Evolutionary conservation across 1,140 invertebrate species (phyloP), one percentile per base, ranked within the genome.

Genomic region (Zeugodacus cucurbitae): DNA sequence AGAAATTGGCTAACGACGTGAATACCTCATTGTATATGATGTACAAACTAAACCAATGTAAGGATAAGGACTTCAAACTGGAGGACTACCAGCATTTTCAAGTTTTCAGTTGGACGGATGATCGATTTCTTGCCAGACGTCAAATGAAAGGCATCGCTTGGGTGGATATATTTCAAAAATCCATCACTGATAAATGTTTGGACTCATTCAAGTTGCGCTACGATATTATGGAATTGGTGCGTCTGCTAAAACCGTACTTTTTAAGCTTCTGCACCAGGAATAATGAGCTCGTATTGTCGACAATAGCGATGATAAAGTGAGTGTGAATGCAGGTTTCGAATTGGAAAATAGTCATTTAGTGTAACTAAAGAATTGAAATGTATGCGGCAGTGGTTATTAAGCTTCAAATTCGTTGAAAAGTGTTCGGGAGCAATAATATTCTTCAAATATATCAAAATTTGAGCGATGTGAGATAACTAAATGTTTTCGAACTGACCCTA

Each of bases 221-320:
- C n/a, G 74, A 82, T 29, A 48, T 82, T 48, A 48, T 82, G 22
- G 74, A 82, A 37, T 37, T 82, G 74, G 74, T 29, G 74, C 74
- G 74, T 48, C 41, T 82, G 44, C 10, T 82, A 8, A 82, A 82
- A 26, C 41, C 41, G 37, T 7, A 41, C 11, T 54, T 82, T 22
- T 29, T 82, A 41, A 82, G 74, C 26, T 82, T 82, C 10, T 82
- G 34, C 3, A 4, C 74, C 14, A 34, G 29, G 8, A 48, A 82
- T 48, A 48, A 17, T 6, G 22, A 48, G 4, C 34, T 26, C 11
- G 74, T 26, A 29, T 22, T 41, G 41, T 6, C 48, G 17, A 37
- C 74, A 3, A 3, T 44, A 37, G 7, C 11, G n/a, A 82, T 29
- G 22, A 82, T 82, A 44, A 26, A 44, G 74, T 82, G 44, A 82